Base-by-base conservation (phyloP, 2,797 vertebrate genomes). In the Smutsia temminckii region DNA sequence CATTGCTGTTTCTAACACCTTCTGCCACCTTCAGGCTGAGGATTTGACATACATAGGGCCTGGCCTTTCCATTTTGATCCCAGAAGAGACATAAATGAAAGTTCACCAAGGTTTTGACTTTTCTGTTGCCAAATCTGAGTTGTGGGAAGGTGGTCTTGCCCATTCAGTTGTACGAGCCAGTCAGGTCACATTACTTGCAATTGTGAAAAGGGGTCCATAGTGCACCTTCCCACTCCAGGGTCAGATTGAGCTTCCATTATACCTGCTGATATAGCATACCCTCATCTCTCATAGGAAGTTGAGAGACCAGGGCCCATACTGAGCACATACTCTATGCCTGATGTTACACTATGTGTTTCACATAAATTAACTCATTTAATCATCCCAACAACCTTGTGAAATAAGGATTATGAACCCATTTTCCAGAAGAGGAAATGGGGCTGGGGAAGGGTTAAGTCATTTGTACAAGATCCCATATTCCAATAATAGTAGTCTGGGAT, bases 301-400 rank as follows among this genome's bases (percentile, higher is more conserved):
- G 55, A 37, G 8, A n/a, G 18, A 72, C 40, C 18, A 34, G 16
- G 27, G 68, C 7, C 20, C 27, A 21, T 59, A 59, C 6, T 40
- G 25, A 87, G 53, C 61, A 29, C 13, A 3, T 57, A 55, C 3
- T 46, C 40, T 37, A 55, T 74, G 29, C 55, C 13, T 32, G 12
- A 34, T 34, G 42, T 37, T 89, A 42, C 20, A 16, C 32, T 46
- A 53, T 12, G 32, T 59, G 32, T 18, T 14, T 34, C 14, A 13
- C 21, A 69, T 49, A 91, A 83, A 84, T 61, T 57, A 66, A 14
- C n/a, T 94, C 29, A 72, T 53, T 87, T 61, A 92, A 61, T 92
- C 46, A 51, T 87, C 46, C 29, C 25, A 57, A 40, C 25, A 87
- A 34, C 14, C 29, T 77, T 69, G 66, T 51, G 49, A 83, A 68